Evolutionary conservation across 2,113 vertebrate genomes (phyloP).

Genomic region (Dissostichus mawsoni): DNA sequence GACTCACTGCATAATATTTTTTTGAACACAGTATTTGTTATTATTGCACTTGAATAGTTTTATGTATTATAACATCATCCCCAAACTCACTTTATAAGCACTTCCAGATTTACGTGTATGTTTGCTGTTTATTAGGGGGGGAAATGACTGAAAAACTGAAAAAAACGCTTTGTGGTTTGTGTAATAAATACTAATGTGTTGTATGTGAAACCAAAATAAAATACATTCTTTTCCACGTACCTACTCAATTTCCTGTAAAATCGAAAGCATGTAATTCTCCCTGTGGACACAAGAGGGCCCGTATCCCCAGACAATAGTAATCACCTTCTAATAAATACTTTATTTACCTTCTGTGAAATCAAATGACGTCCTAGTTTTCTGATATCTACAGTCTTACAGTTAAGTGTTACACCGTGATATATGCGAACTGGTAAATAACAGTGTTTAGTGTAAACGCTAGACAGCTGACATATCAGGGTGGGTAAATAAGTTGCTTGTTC

Average conservation of each 20-base stretch:
- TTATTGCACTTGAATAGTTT: conserved; percentile 61
- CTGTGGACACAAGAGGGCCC: conserved; percentile 59
- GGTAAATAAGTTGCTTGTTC: background rate
- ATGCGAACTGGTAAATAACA: background rate
- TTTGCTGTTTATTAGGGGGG: conserved; percentile 48
- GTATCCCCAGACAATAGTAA: conserved; percentile 34
- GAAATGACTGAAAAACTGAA: conserved; percentile 1
- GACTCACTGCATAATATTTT: conserved; percentile 19
- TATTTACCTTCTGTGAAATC: conserved; percentile 11
- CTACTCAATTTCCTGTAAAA: conserved; percentile 4
- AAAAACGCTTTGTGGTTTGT: conserved; percentile 47
- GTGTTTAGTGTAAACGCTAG: background rate
- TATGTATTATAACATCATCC: conserved; percentile 47
- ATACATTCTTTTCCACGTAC: conserved; percentile 33
- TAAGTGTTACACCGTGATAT: background rate
- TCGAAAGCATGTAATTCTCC: conserved; percentile 33
- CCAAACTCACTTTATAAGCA: conserved; percentile 44
- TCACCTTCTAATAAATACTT: conserved; percentile 42
- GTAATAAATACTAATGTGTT: conserved; percentile 59
- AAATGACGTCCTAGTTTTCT: background rate
- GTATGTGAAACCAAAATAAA: conserved; percentile 72
- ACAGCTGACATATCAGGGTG: background rate
- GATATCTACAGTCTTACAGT: no score
- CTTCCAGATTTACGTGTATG: conserved; percentile 54
- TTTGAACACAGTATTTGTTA: conserved; percentile 48